These are phyloP conservation scores for Ochotona princeps DNA, from an alignment of 2,113 vertebrate species.

Conservation along the genomic window DNA sequence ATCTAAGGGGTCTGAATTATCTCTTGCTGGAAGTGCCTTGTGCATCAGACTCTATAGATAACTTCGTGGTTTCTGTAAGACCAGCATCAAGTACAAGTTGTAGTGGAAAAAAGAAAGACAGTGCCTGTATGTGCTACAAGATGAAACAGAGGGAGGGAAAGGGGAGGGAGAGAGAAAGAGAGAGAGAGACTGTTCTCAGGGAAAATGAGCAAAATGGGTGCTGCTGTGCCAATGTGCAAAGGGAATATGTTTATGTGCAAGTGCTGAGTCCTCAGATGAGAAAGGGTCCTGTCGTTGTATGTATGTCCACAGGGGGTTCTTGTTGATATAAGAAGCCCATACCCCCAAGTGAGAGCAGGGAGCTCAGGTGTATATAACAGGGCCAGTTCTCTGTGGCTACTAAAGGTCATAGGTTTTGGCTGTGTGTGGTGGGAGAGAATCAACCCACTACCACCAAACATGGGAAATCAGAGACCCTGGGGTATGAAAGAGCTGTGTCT, in stretches of 20 bases:
- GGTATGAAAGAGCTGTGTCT: background rate
- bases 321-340: background rate
- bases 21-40: background rate
- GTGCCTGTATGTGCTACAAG: too few relatives aligned
- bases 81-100: background rate
- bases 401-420: background rate
- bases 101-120: background rate
- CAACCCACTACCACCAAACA: background rate
- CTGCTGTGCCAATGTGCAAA: background rate
- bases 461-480: background rate
- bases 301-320: background rate
- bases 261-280: background rate
- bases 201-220: background rate
- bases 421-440: background rate
- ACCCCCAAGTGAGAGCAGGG: background rate
- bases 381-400: background rate
- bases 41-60: background rate
- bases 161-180: background rate
- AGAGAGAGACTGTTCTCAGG: background rate
- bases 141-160: background rate
- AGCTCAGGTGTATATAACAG: background rate
- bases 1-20: background rate
- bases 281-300: background rate
- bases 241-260: background rate
- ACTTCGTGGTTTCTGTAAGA: background rate